Evolutionary conservation across 2,797 vertebrate genomes (phyloP).

Genomic region (Alca torda): DNA sequence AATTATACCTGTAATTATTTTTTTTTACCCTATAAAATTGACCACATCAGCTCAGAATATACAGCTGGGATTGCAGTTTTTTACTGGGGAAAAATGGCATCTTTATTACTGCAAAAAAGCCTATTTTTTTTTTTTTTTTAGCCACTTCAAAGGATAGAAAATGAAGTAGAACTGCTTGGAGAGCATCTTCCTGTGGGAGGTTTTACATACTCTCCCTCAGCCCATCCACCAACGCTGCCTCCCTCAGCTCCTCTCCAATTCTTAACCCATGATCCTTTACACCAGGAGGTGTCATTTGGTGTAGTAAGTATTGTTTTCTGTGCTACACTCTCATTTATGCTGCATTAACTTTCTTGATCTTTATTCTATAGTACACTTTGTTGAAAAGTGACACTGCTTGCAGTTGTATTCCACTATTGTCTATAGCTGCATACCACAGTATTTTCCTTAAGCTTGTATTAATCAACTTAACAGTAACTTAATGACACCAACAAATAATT

Average conservation of each 20-base stretch:
- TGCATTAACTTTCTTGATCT: neutral
- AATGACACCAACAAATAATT: neutral
- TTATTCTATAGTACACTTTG: neutral
- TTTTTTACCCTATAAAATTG: neutral
- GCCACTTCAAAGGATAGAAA: conserved; percentile 97
- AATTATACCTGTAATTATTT: neutral
- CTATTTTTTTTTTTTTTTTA: conserved; percentile 44
- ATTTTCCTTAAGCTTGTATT: neutral
- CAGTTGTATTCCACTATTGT: neutral
- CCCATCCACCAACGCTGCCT: conserved; percentile 85
- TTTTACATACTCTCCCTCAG: conserved; percentile 88
- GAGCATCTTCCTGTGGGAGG: conserved; percentile 92
- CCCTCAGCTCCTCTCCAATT: conserved; percentile 94
- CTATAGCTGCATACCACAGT: neutral
- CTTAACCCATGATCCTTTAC: conserved; percentile 91
- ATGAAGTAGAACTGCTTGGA: conserved; percentile 93
- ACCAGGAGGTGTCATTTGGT: conserved; percentile 92
- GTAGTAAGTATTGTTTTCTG: conserved; percentile 81
- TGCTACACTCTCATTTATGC: neutral
- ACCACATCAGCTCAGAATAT: neutral
- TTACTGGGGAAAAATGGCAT: neutral
- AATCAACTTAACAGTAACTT: neutral
- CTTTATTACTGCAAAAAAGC: neutral
- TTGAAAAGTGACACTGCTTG: neutral
- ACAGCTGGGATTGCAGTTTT: neutral